A percentile compares a stretch with the other conserved stretches of the same genome.
Conservation (phyloP, 2,888 invertebrate genomes). For the Ophraella communa region DNA sequence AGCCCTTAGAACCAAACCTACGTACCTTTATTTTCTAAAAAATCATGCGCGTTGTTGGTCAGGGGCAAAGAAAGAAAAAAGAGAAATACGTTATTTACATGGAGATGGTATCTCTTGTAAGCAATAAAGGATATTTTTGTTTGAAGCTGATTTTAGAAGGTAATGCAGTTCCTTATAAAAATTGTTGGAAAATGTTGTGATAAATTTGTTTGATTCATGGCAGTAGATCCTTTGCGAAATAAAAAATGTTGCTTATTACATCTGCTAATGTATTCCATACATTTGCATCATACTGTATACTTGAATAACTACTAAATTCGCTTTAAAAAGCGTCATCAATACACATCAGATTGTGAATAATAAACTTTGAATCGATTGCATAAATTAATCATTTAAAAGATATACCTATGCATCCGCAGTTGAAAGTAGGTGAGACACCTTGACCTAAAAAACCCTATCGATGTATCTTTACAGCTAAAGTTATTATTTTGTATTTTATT, state of each 20-base stretch:
- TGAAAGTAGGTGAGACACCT: conserved; percentile 18
- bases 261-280: not conserved
- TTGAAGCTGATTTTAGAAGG: no score
- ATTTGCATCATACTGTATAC: no score
- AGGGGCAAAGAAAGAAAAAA: conserved; percentile 55
- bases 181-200: not conserved
- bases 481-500: not conserved
- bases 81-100: conserved; percentile 52
- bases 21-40: conserved; percentile 62
- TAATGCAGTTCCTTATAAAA: not conserved
- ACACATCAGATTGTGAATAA: not conserved
- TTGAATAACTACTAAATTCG: no score
- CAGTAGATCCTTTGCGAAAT: not conserved
- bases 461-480: conserved; percentile 5
- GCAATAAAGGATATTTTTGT: no score
- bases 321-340: not conserved
- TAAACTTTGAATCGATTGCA: conserved; percentile 5
- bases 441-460: conserved; percentile 19
- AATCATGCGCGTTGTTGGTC: conserved; percentile 57
- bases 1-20: conserved; percentile 49
- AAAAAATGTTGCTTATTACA: not conserved
- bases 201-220: not conserved
- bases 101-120: no score
- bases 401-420: conserved; percentile 1
- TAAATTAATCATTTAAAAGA: conserved; percentile 11